A percentile compares a stretch with the other conserved stretches of the same genome.
phyloP scores from a whole-genome alignment of 2,113 vertebrate genomes.

The Glaucidium brasilianum region DNA sequence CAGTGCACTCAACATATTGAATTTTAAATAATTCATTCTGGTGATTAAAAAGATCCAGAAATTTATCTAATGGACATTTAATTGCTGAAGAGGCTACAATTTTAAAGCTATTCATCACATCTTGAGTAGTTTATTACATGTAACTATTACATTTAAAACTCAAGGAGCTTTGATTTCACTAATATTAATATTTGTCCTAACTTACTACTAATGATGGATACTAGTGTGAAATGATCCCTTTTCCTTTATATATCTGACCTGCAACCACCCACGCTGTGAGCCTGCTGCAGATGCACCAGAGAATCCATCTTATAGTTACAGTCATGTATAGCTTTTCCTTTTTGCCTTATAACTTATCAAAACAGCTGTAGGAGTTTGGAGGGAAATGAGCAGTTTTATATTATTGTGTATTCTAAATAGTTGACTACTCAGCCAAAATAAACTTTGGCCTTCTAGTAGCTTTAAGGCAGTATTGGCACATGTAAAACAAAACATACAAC shows the following conservation, averaged over 20 bases:
- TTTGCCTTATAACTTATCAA: background rate
- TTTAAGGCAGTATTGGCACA: constrained; percentile 41
- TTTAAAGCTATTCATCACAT: constrained; percentile 37
- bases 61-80: background rate
- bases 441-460: constrained; percentile 41
- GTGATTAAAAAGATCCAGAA: background rate
- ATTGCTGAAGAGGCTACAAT: background rate
- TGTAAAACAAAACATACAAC: constrained; percentile 48
- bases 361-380: constrained; percentile 22
- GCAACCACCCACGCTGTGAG: constrained; percentile 35
- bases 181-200: constrained; percentile 64
- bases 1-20: background rate
- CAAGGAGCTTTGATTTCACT: constrained; percentile 56
- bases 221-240: constrained; percentile 20
- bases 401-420: constrained; percentile 45
- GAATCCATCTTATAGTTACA: background rate
- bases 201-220: constrained; percentile 49
- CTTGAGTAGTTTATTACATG: constrained; percentile 39
- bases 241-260: constrained; percentile 25
- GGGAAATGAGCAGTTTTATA: background rate
- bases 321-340: background rate
- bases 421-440: constrained; percentile 39
- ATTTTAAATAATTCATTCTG: background rate
- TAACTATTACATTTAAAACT: constrained; percentile 39
- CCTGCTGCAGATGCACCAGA: background rate